These are phyloP conservation scores for Strix aluco DNA, from an alignment of 2,113 vertebrate species.

Conservation along the genomic window DNA sequence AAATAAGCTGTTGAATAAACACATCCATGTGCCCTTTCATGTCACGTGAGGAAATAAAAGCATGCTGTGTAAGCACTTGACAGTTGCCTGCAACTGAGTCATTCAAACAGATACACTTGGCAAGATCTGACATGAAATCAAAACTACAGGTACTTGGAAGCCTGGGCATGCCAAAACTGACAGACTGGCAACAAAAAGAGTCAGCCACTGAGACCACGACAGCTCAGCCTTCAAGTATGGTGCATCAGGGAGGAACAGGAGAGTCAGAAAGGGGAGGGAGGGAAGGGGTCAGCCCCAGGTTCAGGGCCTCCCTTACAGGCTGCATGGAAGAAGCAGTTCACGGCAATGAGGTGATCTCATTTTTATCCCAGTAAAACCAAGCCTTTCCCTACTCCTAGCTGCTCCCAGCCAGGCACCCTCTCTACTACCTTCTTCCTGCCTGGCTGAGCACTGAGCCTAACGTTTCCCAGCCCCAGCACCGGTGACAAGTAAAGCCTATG, in stretches of 20 bases:
- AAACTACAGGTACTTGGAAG: background rate
- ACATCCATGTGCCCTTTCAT: conserved; percentile 40
- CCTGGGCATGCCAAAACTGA: conserved; percentile 37
- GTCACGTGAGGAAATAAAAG: conserved; percentile 5
- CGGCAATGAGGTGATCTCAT: background rate
- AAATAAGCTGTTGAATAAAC: conserved; percentile 36
- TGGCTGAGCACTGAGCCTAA: background rate
- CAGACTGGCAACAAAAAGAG: background rate
- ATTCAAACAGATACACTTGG: conserved; percentile 31
- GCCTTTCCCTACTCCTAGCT: background rate
- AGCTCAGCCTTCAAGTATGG: background rate
- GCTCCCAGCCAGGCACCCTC: background rate
- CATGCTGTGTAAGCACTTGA: conserved; percentile 46
- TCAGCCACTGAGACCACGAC: background rate
- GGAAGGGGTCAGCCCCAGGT: background rate
- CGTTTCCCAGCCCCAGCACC: background rate
- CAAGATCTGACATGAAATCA: conserved; percentile 52
- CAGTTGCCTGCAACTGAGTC: conserved; percentile 44
- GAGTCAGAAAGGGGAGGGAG: background rate
- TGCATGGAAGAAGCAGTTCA: background rate
- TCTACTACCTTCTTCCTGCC: background rate
- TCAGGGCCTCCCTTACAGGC: background rate
- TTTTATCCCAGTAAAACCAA: background rate
- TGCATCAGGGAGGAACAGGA: fast-evolving
- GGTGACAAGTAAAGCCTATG: background rate